A percentile compares a stretch with the other conserved stretches of the same genome.
Conservation (phyloP, 2,113 vertebrate species). For the Pseudorectes ferrugineus region DNA sequence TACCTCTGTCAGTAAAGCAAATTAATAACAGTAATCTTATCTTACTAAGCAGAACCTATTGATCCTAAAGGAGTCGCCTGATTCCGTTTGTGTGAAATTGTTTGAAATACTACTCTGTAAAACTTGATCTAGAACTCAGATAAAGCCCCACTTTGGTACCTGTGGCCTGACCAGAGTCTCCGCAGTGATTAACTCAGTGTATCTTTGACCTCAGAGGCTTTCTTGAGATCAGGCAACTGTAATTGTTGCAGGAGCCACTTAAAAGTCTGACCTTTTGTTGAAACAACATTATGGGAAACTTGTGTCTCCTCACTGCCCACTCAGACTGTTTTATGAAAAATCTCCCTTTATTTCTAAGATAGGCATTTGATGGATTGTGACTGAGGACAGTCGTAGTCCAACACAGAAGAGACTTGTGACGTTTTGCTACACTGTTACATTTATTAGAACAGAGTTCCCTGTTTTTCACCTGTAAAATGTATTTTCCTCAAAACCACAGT, state of each 20-base stretch:
- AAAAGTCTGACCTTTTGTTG: constrained; percentile 31
- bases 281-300: background rate
- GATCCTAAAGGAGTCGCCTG: constrained; percentile 65
- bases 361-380: background rate
- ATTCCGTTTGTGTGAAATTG: constrained; percentile 73
- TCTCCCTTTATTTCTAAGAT: background rate
- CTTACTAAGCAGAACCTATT: constrained; percentile 58
- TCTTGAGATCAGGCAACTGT: background rate
- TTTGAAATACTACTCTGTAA: constrained; percentile 73
- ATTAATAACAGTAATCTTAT: constrained; percentile 75
- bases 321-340: background rate
- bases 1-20: constrained; percentile 71
- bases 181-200: constrained; percentile 58
- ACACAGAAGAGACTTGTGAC: background rate
- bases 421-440: background rate
- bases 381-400: background rate
- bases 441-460: background rate
- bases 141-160: constrained; percentile 64
- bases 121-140: constrained; percentile 68
- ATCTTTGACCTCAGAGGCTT: constrained; percentile 69
- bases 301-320: background rate
- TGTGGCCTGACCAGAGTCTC: constrained; percentile 30
- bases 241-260: constrained; percentile 58
- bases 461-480: background rate
- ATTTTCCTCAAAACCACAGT: background rate